These are phyloP conservation scores for Laticauda colubrina DNA, from an alignment of 2,113 vertebrate genomes.

Conservation along the genomic window DNA sequence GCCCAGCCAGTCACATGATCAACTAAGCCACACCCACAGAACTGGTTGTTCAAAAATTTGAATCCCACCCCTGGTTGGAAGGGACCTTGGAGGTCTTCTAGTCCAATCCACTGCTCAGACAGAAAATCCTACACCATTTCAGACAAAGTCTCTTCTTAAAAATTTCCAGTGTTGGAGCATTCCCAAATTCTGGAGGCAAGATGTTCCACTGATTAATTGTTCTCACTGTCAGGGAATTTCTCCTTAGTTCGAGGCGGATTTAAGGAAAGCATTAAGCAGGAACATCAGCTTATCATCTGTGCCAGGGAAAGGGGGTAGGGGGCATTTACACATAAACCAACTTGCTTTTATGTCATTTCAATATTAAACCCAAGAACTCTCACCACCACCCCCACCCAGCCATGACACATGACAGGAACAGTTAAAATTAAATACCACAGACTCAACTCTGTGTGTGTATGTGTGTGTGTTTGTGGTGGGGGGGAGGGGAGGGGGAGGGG, in stretches of 20 bases:
- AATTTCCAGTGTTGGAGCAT: too few species aligned
- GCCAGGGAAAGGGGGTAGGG: too few species aligned
- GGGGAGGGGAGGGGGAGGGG: accelerated
- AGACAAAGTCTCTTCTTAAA: too few species aligned
- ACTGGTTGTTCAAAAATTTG: too few species aligned
- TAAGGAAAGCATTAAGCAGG: not conserved
- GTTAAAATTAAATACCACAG: not conserved
- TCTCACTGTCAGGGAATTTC: not conserved
- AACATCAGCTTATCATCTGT: not conserved
- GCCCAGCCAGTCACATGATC: too few species aligned
- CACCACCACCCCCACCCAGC: too few species aligned
- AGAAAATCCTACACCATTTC: not conserved
- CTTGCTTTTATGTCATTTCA: not conserved
- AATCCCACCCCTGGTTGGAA: too few species aligned
- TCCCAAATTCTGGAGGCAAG: too few species aligned
- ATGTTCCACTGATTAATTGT: too few species aligned
- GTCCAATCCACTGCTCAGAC: not conserved
- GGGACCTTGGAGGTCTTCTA: not conserved
- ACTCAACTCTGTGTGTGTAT: not conserved
- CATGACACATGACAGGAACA: not conserved
- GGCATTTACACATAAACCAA: not conserved
- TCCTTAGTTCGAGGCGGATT: too few species aligned
- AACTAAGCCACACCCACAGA: too few species aligned
- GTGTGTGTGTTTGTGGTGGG: too few species aligned
- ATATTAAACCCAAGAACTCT: not conserved